Base-by-base conservation (phyloP, 2,888 invertebrate species). In the Lutraria lutraria region DNA sequence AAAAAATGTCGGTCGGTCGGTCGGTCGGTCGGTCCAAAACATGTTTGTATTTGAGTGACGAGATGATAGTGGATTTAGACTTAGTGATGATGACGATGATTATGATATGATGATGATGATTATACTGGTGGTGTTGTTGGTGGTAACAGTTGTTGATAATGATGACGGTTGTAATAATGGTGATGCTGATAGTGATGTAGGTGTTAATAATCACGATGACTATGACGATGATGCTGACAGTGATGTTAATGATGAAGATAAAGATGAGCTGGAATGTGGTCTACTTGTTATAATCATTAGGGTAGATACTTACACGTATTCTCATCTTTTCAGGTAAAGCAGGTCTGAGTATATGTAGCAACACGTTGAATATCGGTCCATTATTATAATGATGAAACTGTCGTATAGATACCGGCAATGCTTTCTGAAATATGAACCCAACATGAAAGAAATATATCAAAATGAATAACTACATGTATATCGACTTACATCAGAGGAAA, bases 381-480 rank as follows among this genome's bases (percentile, higher is more conserved):
- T 88, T 90, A 84, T 94, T 94, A 91, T 94, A 94, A 80, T 93
- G 89, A 72, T 93, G 92, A 54, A 94, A 92, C 29, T 91, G 92
- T 82, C 92, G 92, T n/a, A 93, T 89, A 21, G 93, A 87, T n/a
- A 92, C 93, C 21, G 94, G 93, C 54, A 93, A 80, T 15, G 92
- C 91, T 92, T 93, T 93, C 94, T 94, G 93, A 63, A 88, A 91
- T 60, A 56, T 52, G 56, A 29, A 52, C n/a, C 2, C 43, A 43
- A 43, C 43, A 43, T 43, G 43, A 4, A 43, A 43, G 43, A 4
- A 43, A 43, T 4, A 2, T 43, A 43, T 43, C 8, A 43, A 8
- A 43, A 43, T 43, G 8, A 43, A 43, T 43, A 4, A 43, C 43
- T 43, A 43, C 8, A 43, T 43, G 8, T 8, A 43, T 43, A 4